Evolutionary conservation across 2,888 invertebrate genomes (phyloP), one percentile per base, ranked within the genome.

Genomic region (Drosophila conformis): DNA sequence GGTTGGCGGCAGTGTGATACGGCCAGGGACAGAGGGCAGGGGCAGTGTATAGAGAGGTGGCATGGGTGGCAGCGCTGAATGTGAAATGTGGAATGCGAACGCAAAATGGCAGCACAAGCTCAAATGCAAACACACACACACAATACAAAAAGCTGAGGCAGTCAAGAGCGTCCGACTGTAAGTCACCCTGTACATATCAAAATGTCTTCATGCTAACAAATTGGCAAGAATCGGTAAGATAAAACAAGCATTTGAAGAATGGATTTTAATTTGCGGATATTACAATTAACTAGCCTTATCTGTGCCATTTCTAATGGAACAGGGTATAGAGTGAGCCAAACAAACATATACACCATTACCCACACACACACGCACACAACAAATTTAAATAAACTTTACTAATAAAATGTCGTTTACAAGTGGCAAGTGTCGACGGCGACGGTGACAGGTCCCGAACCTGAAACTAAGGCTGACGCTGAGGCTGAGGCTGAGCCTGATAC

Each of bases 311-410:
- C 15, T 7, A 31, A 33, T 6, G 29, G 15, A 5, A 15, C 31
- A 42, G 31, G 40, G 31, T 57, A 33, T 57, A 18, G 15, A 33
- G 18, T n/a, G 56, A 56, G 31, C 7, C 31, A 62, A 36, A 31
- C 46, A 33, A 8, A 25, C 38, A 57, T 33, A 18, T 15, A 11
- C 25, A 48, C 35, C 15, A n/a, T 25, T 36, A 1, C 42, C 53
- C 63, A 69, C 61, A 36, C 27, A 38, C 40, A 29, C 33, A 25
- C 35, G 42, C 54, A 36, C 67, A 76, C 73, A 78, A 76, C 87
- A 86, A 88, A 86, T 88, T 88, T 88, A 86, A 86, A 88, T 88
- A 86, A 86, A 86, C 88, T 86, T 88, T 83, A 86, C 86, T 86
- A 86, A 86, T 86, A 88, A 86, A 86, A 86, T 88, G 86, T 85